A percentile compares a stretch with the other conserved stretches of the same genome.
These are phyloP conservation scores for Exocentrus adspersus DNA, from an alignment of 2,888 invertebrate genomes.

Conservation along the genomic window DNA sequence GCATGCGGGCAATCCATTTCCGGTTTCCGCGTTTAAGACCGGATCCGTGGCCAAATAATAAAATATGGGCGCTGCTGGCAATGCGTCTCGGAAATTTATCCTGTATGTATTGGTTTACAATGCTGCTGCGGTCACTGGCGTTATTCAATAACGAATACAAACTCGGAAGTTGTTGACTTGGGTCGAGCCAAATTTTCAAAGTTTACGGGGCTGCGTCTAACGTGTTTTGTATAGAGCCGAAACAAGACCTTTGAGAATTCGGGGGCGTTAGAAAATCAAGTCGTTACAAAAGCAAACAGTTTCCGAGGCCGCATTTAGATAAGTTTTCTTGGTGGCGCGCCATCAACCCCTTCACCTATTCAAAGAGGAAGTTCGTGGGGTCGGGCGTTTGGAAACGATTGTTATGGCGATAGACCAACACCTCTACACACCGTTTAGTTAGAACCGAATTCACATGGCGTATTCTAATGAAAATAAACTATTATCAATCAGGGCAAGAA, in stretches of 20 bases:
- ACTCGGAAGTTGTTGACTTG: slow-evolving; percentile 17
- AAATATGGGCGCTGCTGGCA: slow-evolving; percentile 49
- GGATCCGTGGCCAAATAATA: slow-evolving; percentile 55
- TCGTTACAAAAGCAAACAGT: neutral
- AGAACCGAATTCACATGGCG: no score
- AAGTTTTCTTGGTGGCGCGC: neutral
- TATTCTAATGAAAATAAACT: no score
- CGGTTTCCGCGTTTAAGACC: slow-evolving; percentile 52
- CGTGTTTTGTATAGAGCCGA: slow-evolving; percentile 1
- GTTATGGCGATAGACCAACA: no score
- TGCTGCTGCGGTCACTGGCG: slow-evolving; percentile 50
- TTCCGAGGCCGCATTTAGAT: neutral
- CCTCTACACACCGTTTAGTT: no score
- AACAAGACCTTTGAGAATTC: neutral
- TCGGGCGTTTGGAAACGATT: no score
- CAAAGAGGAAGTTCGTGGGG: no score
- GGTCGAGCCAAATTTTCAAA: slow-evolving; percentile 5
- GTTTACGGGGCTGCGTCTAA: slow-evolving; percentile 1
- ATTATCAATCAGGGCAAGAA: no score
- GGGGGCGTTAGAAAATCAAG: neutral
- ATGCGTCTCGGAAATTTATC: slow-evolving; percentile 54
- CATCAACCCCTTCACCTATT: no score
- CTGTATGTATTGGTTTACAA: slow-evolving; percentile 56
- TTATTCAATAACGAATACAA: slow-evolving; percentile 37
- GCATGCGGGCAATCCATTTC: slow-evolving; percentile 54